Base-by-base conservation (phyloP, 1,140 invertebrate species). In the Megalonaias nervosa region DNA sequence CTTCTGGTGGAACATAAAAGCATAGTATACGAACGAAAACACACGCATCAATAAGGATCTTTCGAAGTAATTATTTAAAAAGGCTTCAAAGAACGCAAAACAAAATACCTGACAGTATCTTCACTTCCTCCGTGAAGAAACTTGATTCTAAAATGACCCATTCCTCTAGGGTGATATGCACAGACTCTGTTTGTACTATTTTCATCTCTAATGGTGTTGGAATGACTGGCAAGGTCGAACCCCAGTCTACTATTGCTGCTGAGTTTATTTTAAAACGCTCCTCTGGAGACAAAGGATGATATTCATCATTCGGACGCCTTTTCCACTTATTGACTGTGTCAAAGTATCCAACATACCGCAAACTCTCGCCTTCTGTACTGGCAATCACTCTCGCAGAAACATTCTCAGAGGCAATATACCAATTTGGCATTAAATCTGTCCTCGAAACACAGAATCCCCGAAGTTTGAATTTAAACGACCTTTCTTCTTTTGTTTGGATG, bases 351-450 rank as follows among this genome's bases (percentile, higher is more conserved):
- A 77, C 70, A 71, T 59, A 77, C 2, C 21, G 21, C 15, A 77
- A 62, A 6, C 55, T n/a, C 55, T 77, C 75, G n/a, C 67, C 70
- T 59, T 72, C 65, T 14, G 75, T 77, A 21, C 68, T 77, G 1
- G 56, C 64, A 6, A 77, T 17, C 9, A 72, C 48, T 55, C 60
- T 72, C 15, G 75, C 69, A 19, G 48, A 48, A 48, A 71, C 12
- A 38, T 23, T 23, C 2, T 64, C n/a, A n/a, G 69, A 38, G 56
- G 62, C 67, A 1, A 77, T 70, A 57, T 71, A 77, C 75, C 75
- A 77, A n/a, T 66, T 58, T 31, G 75, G 75, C 38, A 77, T 66
- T 2, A 55, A 71, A 38, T 77, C 75, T 1, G 75, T 71, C 23
- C 70, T 16, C n/a, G 75, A 55, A 16, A 77, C 55, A 26, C 66